These are phyloP conservation scores for Paradoxurus hermaphroditus DNA, from an alignment of 2,113 vertebrate genomes.

Conservation along the genomic window DNA sequence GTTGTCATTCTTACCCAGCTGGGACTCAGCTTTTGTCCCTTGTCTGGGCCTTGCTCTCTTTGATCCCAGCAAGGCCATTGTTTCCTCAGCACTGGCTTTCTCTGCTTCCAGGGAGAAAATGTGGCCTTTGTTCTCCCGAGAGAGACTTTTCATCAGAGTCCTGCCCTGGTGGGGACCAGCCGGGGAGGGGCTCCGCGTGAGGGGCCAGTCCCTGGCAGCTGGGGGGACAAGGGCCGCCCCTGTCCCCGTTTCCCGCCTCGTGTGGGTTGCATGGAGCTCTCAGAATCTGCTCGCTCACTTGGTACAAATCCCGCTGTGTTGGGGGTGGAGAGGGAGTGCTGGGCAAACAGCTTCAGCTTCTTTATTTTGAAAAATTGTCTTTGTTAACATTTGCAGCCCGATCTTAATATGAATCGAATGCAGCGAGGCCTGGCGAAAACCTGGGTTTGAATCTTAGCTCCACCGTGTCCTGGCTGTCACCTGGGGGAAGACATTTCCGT, in stretches of 20 bases:
- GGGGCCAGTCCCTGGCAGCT: slow-evolving; percentile 11
- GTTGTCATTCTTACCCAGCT: slow-evolving; percentile 24
- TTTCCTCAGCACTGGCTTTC: slow-evolving; percentile 40
- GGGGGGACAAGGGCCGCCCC: slow-evolving; percentile 58
- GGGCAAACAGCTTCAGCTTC: slow-evolving; percentile 32
- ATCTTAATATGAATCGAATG: neutral
- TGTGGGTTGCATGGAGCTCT: slow-evolving; percentile 31
- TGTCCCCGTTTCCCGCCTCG: neutral
- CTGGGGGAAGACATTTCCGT: neutral
- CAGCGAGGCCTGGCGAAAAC: neutral
- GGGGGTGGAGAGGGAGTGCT: slow-evolving; percentile 34
- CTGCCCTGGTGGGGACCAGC: slow-evolving; percentile 48
- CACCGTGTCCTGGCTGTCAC: neutral
- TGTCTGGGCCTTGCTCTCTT: slow-evolving; percentile 32
- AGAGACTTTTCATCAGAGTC: slow-evolving; percentile 47
- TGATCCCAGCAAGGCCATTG: slow-evolving; percentile 69
- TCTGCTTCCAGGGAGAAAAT: slow-evolving; percentile 55
- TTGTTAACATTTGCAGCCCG: slow-evolving; percentile 36
- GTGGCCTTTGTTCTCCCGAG: slow-evolving; percentile 71
- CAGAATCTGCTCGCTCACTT: neutral
- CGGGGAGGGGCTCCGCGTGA: slow-evolving; percentile 37
- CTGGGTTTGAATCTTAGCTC: neutral
- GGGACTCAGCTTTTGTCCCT: slow-evolving; percentile 61
- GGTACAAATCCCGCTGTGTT: slow-evolving; percentile 23
- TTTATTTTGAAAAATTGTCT: slow-evolving; percentile 44